phyloP scores from a whole-genome alignment of 2,113 vertebrate species.

The Dolichotis patagonum region DNA sequence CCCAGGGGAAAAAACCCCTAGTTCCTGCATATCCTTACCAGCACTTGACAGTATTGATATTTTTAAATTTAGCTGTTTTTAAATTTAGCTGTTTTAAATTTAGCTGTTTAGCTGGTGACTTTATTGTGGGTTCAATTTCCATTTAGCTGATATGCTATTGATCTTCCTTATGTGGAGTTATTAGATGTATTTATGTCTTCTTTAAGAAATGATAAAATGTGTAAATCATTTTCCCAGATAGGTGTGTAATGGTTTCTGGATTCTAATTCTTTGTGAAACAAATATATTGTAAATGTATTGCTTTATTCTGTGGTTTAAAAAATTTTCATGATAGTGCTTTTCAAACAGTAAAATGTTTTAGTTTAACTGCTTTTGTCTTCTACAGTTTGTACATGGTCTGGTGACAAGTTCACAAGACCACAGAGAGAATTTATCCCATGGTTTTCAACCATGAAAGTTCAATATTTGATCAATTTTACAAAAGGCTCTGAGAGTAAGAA shows the following conservation, averaged over 20 bases:
- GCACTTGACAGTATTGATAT: not conserved
- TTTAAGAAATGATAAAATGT: not conserved
- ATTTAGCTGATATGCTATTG: not conserved
- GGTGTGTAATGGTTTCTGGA: not conserved
- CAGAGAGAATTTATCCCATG: not conserved
- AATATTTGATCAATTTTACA: not conserved
- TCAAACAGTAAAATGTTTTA: not conserved
- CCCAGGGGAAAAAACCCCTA: not conserved
- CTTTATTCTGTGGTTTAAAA: not conserved
- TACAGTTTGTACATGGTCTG: not conserved
- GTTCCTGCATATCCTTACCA: not conserved
- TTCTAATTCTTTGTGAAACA: not conserved
- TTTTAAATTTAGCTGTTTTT: not conserved
- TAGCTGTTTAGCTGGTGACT: not conserved
- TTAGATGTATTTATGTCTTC: not conserved
- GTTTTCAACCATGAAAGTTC: conserved; percentile 26
- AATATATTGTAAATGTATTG: not conserved
- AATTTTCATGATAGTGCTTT: not conserved
- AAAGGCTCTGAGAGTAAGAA: not conserved
- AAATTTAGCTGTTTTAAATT: no score
- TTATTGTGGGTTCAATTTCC: not conserved
- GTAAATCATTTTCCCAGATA: not conserved
- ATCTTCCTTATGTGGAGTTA: not conserved
- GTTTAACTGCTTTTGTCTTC: not conserved
- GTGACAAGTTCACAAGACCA: not conserved